Evolutionary conservation across 2,797 vertebrate species (phyloP), one percentile per base, ranked within the genome.

Genomic region (Remorina albescens): DNA sequence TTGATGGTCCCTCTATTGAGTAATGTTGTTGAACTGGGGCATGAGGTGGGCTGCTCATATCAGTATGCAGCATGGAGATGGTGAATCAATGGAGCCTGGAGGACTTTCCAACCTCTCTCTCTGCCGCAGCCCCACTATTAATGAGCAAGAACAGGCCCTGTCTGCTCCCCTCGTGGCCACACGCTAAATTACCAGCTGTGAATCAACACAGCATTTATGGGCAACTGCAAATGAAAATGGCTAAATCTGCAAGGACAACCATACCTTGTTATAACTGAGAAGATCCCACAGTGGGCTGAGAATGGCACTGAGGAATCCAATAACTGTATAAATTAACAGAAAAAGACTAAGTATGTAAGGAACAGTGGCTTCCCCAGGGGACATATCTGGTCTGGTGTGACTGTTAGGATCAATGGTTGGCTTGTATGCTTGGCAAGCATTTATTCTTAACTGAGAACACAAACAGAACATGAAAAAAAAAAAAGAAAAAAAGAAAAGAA

Each of bases 171-270:
- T 82, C 21, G 76, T 75, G 81, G 84, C 74, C 87, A 16, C 75
- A 86, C 47, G 15, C 83, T 94, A 95, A 94, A 96, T 94, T 95
- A 95, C 93, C 91, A 89, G 90, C 75, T 81, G 86, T 96, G 96
- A 96, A 96, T 96, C 95, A 95, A 93, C 87, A 82, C 90, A 95
- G 94, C 93, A 86, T 95, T 91, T 96, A 96, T 93, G 94, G 94
- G 79, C 92, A 93, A 92, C 92, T 83, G 80, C 94, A 94, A 94
- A 96, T 95, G 93, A 89, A 95, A 97, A 94, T 85, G 89, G 90
- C 93, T 93, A 93, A 95, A 95, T 96, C 92, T 94, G 93, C 90
- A 92, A 94, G 94, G 94, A 94, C 92, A 94, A 91, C 91, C 90
- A 92, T 91, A 87, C 93, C 94, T 94, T 94, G 93, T 94, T n/a